Evolutionary conservation across 2,797 vertebrate genomes (phyloP).

Genomic region (Leptatherina wallacei): DNA sequence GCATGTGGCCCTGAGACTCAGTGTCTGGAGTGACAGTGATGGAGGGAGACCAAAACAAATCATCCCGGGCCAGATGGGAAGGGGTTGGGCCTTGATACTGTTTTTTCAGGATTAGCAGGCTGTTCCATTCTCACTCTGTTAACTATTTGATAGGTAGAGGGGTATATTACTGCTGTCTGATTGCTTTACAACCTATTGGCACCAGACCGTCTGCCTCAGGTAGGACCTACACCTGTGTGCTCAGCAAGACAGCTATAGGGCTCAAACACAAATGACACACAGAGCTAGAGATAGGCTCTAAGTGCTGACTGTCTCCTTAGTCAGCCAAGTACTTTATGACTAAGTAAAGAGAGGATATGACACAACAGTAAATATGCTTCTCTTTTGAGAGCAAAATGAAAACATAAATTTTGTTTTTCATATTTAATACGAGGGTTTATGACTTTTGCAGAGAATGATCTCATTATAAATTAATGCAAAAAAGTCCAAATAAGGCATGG

Average conservation of each 20-base stretch:
- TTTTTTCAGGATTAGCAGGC: slow-evolving; percentile 50
- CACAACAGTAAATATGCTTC: neutral
- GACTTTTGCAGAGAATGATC: neutral
- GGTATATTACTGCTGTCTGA: slow-evolving; percentile 68
- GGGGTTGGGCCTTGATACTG: slow-evolving; percentile 22
- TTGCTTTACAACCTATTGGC: slow-evolving; percentile 81
- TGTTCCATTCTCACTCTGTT: slow-evolving; percentile 52
- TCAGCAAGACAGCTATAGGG: slow-evolving; percentile 54
- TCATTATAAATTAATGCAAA: neutral
- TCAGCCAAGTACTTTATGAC: slow-evolving; percentile 47
- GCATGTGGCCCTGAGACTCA: slow-evolving; percentile 31
- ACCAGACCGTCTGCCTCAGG: slow-evolving; percentile 83
- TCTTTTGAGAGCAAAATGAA: neutral
- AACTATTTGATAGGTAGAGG: slow-evolving; percentile 66
- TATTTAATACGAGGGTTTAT: neutral
- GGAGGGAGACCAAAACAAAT: slow-evolving; percentile 48
- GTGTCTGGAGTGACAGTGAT: slow-evolving; percentile 61
- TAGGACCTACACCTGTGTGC: slow-evolving; percentile 64
- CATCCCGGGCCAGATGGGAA: slow-evolving; percentile 26
- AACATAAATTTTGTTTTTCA: slow-evolving; percentile 1
- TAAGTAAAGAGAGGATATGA: slow-evolving; percentile 18
- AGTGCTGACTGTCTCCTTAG: slow-evolving; percentile 44
- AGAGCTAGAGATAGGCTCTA: slow-evolving; percentile 27
- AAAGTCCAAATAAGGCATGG: neutral
- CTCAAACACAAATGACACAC: slow-evolving; percentile 38